Evolutionary conservation across 2,888 invertebrate species (phyloP).

Genomic region (Agrilus mali): DNA sequence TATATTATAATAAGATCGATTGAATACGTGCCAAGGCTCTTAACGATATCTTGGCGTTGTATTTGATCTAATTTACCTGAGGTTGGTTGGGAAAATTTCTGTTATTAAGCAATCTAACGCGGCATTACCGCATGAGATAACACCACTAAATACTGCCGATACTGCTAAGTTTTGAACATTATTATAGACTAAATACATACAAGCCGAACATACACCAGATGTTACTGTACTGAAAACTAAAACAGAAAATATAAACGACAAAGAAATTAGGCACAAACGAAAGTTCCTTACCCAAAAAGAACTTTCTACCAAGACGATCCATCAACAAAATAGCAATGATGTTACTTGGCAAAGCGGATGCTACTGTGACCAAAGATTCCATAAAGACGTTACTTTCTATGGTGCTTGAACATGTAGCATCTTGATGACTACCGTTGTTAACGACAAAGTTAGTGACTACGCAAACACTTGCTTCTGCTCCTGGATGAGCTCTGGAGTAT

Average conservation of each 20-base stretch:
- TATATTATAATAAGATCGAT: too few species aligned
- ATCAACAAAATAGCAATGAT: slow-evolving; percentile 68
- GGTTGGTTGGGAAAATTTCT: slow-evolving; percentile 85
- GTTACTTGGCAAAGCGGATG: slow-evolving; percentile 76
- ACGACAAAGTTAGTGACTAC: slow-evolving; percentile 67
- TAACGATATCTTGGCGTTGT: too few species aligned
- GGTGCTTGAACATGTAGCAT: slow-evolving; percentile 50
- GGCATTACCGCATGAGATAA: slow-evolving; percentile 80
- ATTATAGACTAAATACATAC: slow-evolving; percentile 74
- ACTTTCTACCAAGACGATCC: slow-evolving; percentile 77
- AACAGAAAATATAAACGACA: slow-evolving; percentile 13
- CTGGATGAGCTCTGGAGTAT: slow-evolving; percentile 55
- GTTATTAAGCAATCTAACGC: slow-evolving; percentile 86
- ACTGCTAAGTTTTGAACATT: slow-evolving; percentile 73
- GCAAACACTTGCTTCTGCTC: slow-evolving; percentile 56
- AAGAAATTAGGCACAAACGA: not conserved
- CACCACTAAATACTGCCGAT: slow-evolving; percentile 75
- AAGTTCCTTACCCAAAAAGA: slow-evolving; percentile 52
- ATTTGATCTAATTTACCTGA: slow-evolving; percentile 44
- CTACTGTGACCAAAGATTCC: slow-evolving; percentile 77
- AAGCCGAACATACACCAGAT: slow-evolving; percentile 71
- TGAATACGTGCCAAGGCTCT: too few species aligned
- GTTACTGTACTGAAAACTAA: slow-evolving; percentile 75
- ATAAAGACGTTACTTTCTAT: slow-evolving; percentile 71
- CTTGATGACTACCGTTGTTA: slow-evolving; percentile 46